These are phyloP conservation scores for Ptiloglossa arizonensis DNA, from an alignment of 1,140 invertebrate genomes.

Conservation along the genomic window DNA sequence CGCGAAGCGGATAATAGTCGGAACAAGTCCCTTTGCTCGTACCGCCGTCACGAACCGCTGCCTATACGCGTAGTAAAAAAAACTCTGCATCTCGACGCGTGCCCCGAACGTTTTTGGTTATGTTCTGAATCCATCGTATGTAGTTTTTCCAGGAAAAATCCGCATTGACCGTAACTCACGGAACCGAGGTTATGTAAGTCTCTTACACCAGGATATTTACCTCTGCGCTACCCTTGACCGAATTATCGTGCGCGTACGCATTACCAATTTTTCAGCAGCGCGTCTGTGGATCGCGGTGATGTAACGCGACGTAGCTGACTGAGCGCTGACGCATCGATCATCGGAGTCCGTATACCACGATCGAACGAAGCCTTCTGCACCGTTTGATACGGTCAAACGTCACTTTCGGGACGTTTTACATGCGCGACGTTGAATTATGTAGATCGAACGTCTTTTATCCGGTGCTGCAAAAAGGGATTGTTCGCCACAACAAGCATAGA, in stretches of 20 bases:
- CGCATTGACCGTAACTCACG: neutral
- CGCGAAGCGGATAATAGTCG: too few relatives aligned
- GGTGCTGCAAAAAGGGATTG: neutral
- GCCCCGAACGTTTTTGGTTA: too few relatives aligned
- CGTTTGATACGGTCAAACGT: too few relatives aligned
- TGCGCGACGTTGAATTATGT: too few relatives aligned
- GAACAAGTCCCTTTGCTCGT: too few relatives aligned
- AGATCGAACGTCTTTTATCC: too few relatives aligned
- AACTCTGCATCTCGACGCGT: too few relatives aligned
- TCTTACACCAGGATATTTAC: constrained; percentile 25
- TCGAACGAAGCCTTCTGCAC: neutral
- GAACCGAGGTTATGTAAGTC: neutral
- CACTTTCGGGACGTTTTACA: too few relatives aligned
- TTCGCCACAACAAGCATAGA: neutral
- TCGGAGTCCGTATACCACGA: neutral
- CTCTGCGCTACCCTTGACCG: constrained; percentile 37
- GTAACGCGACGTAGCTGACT: constrained; percentile 10
- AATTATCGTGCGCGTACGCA: constrained; percentile 36
- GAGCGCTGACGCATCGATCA: constrained; percentile 4
- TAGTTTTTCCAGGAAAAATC: neutral
- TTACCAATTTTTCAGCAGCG: constrained; percentile 19
- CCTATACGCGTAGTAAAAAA: too few relatives aligned
- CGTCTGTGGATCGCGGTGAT: neutral
- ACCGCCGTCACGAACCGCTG: too few relatives aligned
- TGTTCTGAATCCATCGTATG: too few relatives aligned